phyloP scores from a whole-genome alignment of 2,888 invertebrate genomes.

The Stegophylla sp. region DNA sequence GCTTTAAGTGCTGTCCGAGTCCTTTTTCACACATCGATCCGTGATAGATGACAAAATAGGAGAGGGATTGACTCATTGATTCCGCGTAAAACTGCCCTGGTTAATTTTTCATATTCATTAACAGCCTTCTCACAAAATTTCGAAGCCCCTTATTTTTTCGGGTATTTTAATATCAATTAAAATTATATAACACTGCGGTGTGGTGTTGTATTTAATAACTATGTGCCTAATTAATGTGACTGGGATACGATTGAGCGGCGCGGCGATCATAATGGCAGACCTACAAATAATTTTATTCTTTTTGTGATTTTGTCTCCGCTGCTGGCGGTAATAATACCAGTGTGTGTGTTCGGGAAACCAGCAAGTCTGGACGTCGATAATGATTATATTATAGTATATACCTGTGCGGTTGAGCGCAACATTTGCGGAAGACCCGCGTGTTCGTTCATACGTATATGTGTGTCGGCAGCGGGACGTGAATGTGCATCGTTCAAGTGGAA shows the following conservation, averaged over 20 bases:
- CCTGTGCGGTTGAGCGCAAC: background rate
- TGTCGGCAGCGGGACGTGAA: background rate
- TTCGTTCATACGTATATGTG: background rate
- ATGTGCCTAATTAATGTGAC: background rate
- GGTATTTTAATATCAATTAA: too few species aligned
- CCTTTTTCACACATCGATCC: too few species aligned
- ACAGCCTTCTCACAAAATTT: too few species aligned
- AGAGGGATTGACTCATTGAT: too few species aligned
- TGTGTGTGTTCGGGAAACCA: background rate
- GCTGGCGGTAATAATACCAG: slow-evolving; percentile 4
- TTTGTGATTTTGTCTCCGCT: background rate
- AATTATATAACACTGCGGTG: too few species aligned
- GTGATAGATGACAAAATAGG: too few species aligned
- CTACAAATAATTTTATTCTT: slow-evolving; percentile 3
- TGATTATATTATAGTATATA: background rate
- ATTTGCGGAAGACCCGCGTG: background rate
- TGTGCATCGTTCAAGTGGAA: slow-evolving; percentile 25
- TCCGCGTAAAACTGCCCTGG: too few species aligned
- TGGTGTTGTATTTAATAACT: too few species aligned
- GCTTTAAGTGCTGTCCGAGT: too few species aligned
- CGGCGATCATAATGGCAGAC: background rate
- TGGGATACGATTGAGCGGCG: background rate
- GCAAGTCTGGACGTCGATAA: background rate
- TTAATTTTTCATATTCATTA: too few species aligned
- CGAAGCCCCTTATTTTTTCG: too few species aligned